phyloP scores from a whole-genome alignment of 2,888 invertebrate genomes.

The Cremastobaeus sp. region DNA sequence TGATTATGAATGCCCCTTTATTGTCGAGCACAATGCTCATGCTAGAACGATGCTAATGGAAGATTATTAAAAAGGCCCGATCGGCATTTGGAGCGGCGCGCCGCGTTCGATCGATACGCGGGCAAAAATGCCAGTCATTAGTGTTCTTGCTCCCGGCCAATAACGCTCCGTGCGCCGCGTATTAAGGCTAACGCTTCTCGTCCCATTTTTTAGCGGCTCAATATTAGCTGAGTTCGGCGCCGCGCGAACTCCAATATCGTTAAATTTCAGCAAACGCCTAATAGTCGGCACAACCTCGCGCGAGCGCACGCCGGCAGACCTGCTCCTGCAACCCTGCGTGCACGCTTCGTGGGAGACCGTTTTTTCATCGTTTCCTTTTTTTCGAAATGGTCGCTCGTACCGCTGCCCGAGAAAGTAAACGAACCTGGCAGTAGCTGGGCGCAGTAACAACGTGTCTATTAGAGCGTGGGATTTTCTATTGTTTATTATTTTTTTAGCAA shows the following conservation, averaged over 20 bases:
- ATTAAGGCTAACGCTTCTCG: slow-evolving; percentile 45
- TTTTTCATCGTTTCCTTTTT: slow-evolving; percentile 6
- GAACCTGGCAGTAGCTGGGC: background rate
- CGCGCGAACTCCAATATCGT: slow-evolving; percentile 28
- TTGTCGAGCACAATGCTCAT: slow-evolving; percentile 27
- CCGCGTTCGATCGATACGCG: slow-evolving; percentile 40
- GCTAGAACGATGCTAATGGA: slow-evolving; percentile 43
- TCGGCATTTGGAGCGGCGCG: slow-evolving; percentile 31
- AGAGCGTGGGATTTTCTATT: slow-evolving; percentile 9
- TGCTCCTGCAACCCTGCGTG: slow-evolving; percentile 27
- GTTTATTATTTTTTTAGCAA: slow-evolving; percentile 1
- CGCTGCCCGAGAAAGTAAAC: background rate
- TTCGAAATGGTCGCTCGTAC: background rate
- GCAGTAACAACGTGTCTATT: slow-evolving; percentile 20
- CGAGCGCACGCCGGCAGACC: slow-evolving; percentile 21
- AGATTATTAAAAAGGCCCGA: slow-evolving; percentile 40
- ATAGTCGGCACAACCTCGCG: slow-evolving; percentile 42
- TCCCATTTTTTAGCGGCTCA: slow-evolving; percentile 47
- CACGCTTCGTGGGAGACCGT: slow-evolving; percentile 14
- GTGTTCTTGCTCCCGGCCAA: slow-evolving; percentile 35
- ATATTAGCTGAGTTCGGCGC: slow-evolving; percentile 28
- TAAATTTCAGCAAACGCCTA: slow-evolving; percentile 41
- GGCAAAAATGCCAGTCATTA: slow-evolving; percentile 51
- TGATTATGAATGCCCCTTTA: slow-evolving; percentile 46
- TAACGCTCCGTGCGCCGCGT: slow-evolving; percentile 32